phyloP scores from a whole-genome alignment of 2,113 vertebrate species.

The Gulo gulo region DNA sequence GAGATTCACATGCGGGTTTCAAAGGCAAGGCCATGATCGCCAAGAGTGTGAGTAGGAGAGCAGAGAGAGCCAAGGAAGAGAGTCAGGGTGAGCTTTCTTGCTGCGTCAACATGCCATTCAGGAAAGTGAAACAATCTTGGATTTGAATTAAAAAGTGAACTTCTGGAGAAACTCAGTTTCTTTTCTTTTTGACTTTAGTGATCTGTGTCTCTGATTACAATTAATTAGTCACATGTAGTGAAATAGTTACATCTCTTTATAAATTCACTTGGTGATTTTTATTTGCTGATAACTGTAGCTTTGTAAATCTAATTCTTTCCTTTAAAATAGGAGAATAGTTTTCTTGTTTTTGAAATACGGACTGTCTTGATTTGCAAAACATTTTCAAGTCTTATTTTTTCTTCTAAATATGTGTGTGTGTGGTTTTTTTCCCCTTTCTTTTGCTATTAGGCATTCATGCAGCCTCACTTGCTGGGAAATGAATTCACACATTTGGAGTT shows the following conservation, averaged over 20 bases:
- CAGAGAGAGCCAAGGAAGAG: background rate
- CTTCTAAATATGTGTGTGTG: slow-evolving; percentile 39
- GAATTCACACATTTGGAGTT: slow-evolving; percentile 99
- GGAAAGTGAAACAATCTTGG: background rate
- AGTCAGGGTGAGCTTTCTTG: background rate
- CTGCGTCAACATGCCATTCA: background rate
- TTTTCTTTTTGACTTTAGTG: background rate
- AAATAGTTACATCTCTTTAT: background rate
- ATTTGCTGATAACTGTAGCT: background rate
- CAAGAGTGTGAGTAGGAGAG: background rate
- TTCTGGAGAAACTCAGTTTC: background rate
- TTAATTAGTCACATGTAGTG: background rate
- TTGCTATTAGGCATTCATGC: slow-evolving; percentile 92
- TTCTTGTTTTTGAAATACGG: slow-evolving; percentile 45
- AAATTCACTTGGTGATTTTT: background rate
- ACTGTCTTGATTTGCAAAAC: slow-evolving; percentile 41
- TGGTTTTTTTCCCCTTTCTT: background rate
- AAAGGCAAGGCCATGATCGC: background rate
- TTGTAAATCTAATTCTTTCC: background rate
- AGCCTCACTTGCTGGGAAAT: slow-evolving; percentile 97
- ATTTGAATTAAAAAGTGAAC: background rate
- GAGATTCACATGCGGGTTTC: background rate
- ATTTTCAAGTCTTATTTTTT: slow-evolving; percentile 16
- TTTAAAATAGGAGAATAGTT: background rate
- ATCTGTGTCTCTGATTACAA: background rate